Conservation (phyloP, 1,140 invertebrate species). For the Eciton burchellii region DNA sequence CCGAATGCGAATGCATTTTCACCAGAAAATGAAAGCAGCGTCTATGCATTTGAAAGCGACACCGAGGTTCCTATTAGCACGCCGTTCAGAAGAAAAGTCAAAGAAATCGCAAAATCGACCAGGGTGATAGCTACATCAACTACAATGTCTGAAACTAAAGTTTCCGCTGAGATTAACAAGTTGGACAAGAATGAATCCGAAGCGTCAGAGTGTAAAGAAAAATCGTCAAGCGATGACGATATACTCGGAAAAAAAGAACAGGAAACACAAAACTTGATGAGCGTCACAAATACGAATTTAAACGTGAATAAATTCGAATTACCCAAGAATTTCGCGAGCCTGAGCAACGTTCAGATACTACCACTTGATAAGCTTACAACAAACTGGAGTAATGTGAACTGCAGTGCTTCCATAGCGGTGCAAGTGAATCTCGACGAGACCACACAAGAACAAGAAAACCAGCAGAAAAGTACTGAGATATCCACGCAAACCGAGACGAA, state of each 20-base stretch:
- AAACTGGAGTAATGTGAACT: conserved; percentile 82
- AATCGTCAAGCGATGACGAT: background rate
- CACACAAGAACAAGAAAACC: conserved; percentile 63
- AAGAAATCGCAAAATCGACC: conserved; percentile 50
- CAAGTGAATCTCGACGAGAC: conserved; percentile 86
- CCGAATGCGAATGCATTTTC: conserved; percentile 88
- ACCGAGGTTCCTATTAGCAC: conserved; percentile 86
- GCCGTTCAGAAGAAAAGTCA: conserved; percentile 86
- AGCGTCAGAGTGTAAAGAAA: conserved; percentile 13
- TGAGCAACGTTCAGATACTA: conserved; percentile 81
- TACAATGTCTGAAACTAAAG: conserved; percentile 22
- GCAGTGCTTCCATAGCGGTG: conserved; percentile 87
- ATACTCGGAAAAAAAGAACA: conserved; percentile 8
- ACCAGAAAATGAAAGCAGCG: conserved; percentile 89
- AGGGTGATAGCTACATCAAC: background rate
- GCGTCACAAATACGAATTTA: conserved; percentile 12
- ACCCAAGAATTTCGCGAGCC: conserved; percentile 80
- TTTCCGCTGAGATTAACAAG: conserved; percentile 18
- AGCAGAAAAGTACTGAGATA: conserved; percentile 83
- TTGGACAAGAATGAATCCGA: conserved; percentile 21
- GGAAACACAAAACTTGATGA: conserved; percentile 27
- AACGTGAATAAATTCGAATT: conserved; percentile 78
- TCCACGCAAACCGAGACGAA: conserved; percentile 86
- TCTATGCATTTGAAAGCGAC: conserved; percentile 90
- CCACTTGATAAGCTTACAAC: conserved; percentile 83